Percentiles rank a stretch among this genome's conserved stretches.
These are phyloP conservation scores for Colinus virginianus DNA, from an alignment of 2,113 vertebrate species.

Conservation along the genomic window DNA sequence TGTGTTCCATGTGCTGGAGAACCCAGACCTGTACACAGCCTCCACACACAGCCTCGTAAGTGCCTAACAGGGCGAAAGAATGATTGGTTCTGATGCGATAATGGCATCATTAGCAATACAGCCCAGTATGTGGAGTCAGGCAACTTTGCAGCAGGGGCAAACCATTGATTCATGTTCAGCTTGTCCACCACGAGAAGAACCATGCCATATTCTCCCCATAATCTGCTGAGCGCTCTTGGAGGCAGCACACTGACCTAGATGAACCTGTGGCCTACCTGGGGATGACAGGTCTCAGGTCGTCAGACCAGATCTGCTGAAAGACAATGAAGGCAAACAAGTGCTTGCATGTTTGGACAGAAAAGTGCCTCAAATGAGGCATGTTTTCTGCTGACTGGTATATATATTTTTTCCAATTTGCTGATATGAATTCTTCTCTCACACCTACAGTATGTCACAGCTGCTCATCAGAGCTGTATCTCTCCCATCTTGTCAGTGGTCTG, in stretches of 20 bases:
- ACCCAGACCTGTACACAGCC: not conserved
- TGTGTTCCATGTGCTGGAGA: not conserved
- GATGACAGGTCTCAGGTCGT: not conserved
- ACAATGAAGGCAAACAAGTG: not conserved
- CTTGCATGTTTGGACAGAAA: not conserved
- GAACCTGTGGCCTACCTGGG: not conserved
- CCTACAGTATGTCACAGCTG: not conserved
- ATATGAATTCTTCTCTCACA: not conserved
- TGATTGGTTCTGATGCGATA: not conserved
- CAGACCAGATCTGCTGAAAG: not conserved
- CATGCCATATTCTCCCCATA: not conserved
- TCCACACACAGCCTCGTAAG: not conserved
- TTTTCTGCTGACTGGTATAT: not conserved
- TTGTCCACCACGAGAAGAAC: not conserved
- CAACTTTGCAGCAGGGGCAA: not conserved
- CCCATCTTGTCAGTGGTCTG: not conserved
- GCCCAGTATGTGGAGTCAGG: not conserved
- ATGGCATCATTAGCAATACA: not conserved
- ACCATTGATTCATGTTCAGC: not conserved
- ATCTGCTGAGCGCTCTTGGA: not conserved
- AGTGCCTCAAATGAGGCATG: not conserved
- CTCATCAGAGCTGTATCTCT: not conserved
- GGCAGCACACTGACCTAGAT: not conserved
- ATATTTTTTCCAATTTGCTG: not conserved
- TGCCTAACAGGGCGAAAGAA: not conserved